These are phyloP conservation scores for Chrysopa pallens DNA, from an alignment of 1,140 invertebrate species.

Conservation along the genomic window DNA sequence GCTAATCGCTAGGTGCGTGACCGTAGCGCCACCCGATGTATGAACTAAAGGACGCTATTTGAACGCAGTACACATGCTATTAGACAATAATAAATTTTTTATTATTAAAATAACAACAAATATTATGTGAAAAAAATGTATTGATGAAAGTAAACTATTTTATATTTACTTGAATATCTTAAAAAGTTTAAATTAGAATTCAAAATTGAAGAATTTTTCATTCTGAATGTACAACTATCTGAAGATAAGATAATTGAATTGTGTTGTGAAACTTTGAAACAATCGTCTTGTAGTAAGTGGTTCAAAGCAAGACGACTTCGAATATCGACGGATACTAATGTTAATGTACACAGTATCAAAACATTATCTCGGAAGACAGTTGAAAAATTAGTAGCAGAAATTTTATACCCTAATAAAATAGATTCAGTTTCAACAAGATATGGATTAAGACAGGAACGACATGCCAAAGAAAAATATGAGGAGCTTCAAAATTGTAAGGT, in stretches of 20 bases:
- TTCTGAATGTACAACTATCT: constrained; percentile 9
- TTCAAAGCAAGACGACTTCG: constrained; percentile 6
- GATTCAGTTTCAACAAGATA: constrained; percentile 5
- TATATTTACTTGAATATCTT: too few species aligned
- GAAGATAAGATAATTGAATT: constrained; percentile 16
- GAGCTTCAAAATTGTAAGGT: constrained; percentile 5
- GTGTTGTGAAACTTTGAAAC: constrained; percentile 11
- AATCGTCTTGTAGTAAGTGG: constrained; percentile 9
- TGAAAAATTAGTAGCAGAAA: constrained; percentile 6
- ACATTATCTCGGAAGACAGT: constrained; percentile 6
- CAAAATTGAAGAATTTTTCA: constrained; percentile 9
- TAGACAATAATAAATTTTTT: too few species aligned
- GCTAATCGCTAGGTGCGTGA: too few species aligned
- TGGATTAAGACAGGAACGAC: neutral
- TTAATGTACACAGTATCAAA: constrained; percentile 13
- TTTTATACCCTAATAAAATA: constrained; percentile 7
- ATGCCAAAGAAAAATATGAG: constrained; percentile 3
- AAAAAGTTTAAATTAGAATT: too few species aligned
- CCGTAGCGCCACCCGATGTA: too few species aligned
- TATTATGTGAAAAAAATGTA: too few species aligned
- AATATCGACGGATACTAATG: constrained; percentile 11
- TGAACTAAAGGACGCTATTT: too few species aligned
- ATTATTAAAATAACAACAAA: too few species aligned
- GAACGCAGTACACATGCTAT: too few species aligned
- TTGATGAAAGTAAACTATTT: too few species aligned